Conservation (phyloP, 2,888 invertebrate genomes). For the Meliscaeva auricollis region DNA sequence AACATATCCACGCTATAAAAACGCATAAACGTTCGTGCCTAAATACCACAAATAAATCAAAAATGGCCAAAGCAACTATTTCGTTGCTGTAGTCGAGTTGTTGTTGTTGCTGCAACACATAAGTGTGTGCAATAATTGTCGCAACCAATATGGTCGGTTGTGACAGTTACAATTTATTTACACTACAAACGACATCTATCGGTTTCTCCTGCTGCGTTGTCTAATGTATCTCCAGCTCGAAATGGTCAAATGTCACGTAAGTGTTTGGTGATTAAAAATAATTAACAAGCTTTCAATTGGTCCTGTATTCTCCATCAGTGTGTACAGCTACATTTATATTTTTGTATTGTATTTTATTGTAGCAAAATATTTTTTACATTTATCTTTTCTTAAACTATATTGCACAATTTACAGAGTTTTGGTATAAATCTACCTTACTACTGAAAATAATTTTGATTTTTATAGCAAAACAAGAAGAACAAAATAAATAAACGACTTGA, state of each 20-base stretch:
- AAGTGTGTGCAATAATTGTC: constrained; percentile 61
- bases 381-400: no score
- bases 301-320: background rate
- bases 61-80: constrained; percentile 60
- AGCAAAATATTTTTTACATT: no score
- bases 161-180: constrained; percentile 74
- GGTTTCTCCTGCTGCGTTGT: constrained; percentile 46
- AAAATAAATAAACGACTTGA: no score
- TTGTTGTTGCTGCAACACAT: constrained; percentile 27
- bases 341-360: no score
- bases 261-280: constrained; percentile 72
- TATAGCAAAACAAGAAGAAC: no score
- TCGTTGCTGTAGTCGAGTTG: constrained; percentile 2
- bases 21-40: constrained; percentile 45
- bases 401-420: no score
- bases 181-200: constrained; percentile 70
- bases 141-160: constrained; percentile 46
- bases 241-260: constrained; percentile 73
- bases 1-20: constrained; percentile 43
- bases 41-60: constrained; percentile 67
- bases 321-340: no score
- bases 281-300: constrained; percentile 70
- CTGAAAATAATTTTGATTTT: no score
- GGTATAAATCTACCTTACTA: no score
- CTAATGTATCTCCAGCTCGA: constrained; percentile 5